Evolutionary conservation across 2,113 vertebrate genomes (phyloP).

Genomic region (Polypterus bichir): DNA sequence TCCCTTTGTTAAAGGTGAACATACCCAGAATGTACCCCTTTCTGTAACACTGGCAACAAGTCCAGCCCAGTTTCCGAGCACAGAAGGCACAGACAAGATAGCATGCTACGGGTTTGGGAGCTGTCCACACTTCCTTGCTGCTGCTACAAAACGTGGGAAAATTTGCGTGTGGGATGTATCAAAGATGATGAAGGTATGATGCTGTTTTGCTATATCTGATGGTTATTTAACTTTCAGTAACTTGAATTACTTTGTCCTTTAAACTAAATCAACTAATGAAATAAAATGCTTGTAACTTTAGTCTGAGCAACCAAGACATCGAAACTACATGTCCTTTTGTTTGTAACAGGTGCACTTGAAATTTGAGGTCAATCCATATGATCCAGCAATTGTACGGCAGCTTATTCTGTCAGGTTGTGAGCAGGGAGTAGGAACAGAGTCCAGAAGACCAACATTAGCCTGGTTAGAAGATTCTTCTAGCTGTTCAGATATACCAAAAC

Average conservation of each 20-base stretch:
- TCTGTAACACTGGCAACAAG: constrained; percentile 92
- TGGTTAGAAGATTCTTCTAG: constrained; percentile 93
- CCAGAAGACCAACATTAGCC: constrained; percentile 77
- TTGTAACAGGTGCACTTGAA: constrained; percentile 81
- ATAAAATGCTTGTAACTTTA: not conserved
- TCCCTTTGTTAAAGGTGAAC: constrained; percentile 95
- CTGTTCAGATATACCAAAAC: constrained; percentile 93
- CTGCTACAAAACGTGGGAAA: constrained; percentile 90
- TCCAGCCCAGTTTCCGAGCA: constrained; percentile 86
- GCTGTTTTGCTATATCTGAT: too few species aligned
- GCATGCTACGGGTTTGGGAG: constrained; percentile 92
- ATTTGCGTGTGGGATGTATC: constrained; percentile 97
- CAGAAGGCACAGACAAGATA: constrained; percentile 84
- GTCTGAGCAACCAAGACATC: not conserved
- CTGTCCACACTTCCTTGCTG: constrained; percentile 91
- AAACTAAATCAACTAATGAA: too few species aligned
- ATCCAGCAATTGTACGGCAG: constrained; percentile 84
- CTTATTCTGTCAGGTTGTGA: constrained; percentile 74
- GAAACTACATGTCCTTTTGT: constrained; percentile 13
- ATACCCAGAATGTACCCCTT: constrained; percentile 95
- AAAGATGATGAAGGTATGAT: constrained; percentile 92
- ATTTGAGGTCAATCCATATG: constrained; percentile 94
- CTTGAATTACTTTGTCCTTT: too few species aligned
- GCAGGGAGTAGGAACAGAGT: constrained; percentile 70
- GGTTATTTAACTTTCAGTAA: too few species aligned